Base-by-base conservation (phyloP, 2,113 vertebrate genomes). In the Ageneiosus marmoratus region DNA sequence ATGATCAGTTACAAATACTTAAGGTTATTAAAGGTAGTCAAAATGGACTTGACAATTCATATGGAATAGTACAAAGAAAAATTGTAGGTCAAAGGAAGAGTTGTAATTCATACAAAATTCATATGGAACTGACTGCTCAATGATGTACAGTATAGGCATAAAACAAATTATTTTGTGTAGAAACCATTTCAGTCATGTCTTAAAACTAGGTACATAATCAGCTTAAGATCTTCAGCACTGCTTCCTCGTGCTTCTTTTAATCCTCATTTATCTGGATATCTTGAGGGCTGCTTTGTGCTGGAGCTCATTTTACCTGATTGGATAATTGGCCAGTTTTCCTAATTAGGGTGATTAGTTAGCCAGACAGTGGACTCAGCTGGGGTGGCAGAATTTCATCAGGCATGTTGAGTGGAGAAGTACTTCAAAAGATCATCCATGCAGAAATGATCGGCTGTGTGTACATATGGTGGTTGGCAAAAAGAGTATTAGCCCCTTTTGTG, bases 341-440 rank as follows among this genome's bases (percentile, higher is more conserved):
- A 78, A 85, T 86, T 88, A 83, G 81, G 80, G 78, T 73, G 69
- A 85, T 86, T 86, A 86, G 63, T 78, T 86, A 84, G 72, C 85
- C 83, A 86, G 83, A 74, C 83, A 81, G 55, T 86, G 79, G 77
- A 82, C 78, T 86, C 83, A 84, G 76, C 69, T 73, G 81, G 84
- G 77, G 77, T 77, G 86, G 60, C 70, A 7, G 56, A 84, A 83
- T 87, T 81, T 86, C 81, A 82, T 80, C 48, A 79, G 65, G 37
- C 18, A 11, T n/a, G 74, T 53, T 60, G 34, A 70, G 37, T 11
- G 8, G 24, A 34, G 76, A 50, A 58, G 20, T 37, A 32, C 77
- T 73, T 44, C 72, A 4, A 32, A 32, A 80, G 83, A 41, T 79
- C 69, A 82, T n/a, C 75, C 18, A 76, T 53, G 50, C 20, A 10